phyloP scores from a whole-genome alignment of 2,797 vertebrate genomes.

The Enteromius treurensis region DNA sequence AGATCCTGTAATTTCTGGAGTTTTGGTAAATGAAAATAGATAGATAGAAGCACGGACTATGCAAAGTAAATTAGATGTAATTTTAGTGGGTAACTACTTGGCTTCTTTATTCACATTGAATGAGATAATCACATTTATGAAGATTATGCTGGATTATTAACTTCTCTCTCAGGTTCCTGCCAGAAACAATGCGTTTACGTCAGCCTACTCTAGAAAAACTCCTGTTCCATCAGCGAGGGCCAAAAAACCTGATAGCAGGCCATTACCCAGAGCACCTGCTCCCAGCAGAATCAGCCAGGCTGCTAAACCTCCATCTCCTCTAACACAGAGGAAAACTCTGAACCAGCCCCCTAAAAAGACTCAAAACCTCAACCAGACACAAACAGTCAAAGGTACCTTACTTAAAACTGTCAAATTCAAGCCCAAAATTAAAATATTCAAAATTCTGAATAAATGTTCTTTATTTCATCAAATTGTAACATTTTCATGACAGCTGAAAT shows the following conservation, averaged over 20 bases:
- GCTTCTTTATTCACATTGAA: conserved; percentile 4
- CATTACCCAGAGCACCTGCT: conserved; percentile 34
- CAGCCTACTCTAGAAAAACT: conserved; percentile 56
- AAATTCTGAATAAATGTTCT: background rate
- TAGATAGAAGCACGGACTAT: background rate
- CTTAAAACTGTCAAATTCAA: background rate
- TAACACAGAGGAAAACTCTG: conserved; percentile 47
- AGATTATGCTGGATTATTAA: conserved; percentile 23
- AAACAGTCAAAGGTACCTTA: conserved; percentile 48
- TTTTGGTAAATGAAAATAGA: conserved; percentile 15
- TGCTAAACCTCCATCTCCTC: conserved; percentile 50
- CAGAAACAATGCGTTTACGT: conserved; percentile 42
- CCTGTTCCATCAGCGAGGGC: conserved; percentile 48
- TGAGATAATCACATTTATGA: conserved; percentile 20
- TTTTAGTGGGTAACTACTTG: conserved; percentile 4
- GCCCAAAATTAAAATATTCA: background rate
- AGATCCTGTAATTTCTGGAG: conserved; percentile 1
- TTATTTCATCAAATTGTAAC: background rate
- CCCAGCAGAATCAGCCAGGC: conserved; percentile 34
- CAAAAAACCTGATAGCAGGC: conserved; percentile 42
- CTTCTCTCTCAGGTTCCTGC: conserved; percentile 38
- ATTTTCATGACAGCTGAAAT: background rate
- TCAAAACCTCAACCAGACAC: conserved; percentile 36
- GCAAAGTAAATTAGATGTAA: conserved; percentile 4
- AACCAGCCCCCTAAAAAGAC: conserved; percentile 37